Conservation (phyloP, 1,140 invertebrate species). For the Amphibalanus amphitrite region DNA sequence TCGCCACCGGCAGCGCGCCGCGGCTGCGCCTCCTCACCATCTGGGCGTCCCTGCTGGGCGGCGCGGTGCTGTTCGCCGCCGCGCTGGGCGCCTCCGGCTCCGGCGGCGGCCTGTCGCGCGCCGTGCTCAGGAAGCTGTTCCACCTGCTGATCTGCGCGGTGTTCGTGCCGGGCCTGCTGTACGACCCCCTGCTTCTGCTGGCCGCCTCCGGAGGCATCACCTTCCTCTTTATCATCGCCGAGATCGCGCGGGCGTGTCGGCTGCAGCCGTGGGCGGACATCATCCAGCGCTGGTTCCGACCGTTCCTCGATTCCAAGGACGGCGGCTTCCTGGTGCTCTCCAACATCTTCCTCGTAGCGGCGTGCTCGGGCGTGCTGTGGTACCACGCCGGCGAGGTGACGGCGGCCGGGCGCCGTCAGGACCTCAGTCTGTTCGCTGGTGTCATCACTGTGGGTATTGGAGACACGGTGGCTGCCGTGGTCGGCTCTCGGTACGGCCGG, state of each 20-base stretch:
- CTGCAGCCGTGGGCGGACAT: not conserved
- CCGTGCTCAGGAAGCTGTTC: not conserved
- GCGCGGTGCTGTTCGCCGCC: not conserved
- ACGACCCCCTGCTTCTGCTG: not conserved
- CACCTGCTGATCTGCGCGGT: not conserved
- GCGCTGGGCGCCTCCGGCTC: not conserved
- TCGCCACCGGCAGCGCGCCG: not conserved
- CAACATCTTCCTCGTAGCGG: not conserved
- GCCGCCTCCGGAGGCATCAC: not conserved
- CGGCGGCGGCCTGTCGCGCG: not conserved
- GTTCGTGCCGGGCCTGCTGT: constrained; percentile 1
- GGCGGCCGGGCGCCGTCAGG: not conserved
- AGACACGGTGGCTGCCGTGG: not conserved
- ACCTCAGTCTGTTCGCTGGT: not conserved
- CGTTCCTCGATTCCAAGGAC: not conserved
- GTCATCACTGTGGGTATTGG: not conserved
- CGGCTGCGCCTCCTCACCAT: not conserved
- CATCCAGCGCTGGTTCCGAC: not conserved
- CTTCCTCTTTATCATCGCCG: not conserved
- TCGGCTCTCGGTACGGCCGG: not conserved
- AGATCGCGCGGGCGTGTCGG: not conserved
- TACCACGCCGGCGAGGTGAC: not conserved
- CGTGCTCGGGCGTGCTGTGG: not conserved
- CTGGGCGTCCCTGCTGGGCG: not conserved
- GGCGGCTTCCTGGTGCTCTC: not conserved